Evolutionary conservation across 53 echinoderm and acorn worm genomes (phyloP), one percentile per base, ranked within the genome.

Genomic region (Henricia sp.): DNA sequence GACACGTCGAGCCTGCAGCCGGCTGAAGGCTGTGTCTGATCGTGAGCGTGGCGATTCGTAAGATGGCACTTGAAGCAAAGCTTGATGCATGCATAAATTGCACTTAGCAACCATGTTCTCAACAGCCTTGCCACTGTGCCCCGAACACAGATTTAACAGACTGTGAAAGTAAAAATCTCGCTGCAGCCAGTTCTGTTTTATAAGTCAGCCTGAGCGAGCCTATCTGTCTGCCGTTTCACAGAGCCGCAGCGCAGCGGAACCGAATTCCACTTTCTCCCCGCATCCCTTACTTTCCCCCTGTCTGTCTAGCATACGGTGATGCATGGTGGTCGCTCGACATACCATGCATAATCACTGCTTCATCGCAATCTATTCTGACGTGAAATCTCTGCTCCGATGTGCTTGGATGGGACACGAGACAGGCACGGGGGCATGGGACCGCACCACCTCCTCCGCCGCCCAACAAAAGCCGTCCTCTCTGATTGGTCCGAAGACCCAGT

Each of bases 271-370:
- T 25, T 76, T 67, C 39, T n/a, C 39, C 23, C 16, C 4, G 67
- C 12, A 11, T 39, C 8, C 17, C 21, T 64, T 41, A 2, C 60
- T 60, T 3, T 41, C 27, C 27, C 29, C 17, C 43, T 23, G 54
- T 38, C 40, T 77, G 8, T 30, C 30, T 13, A 29, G 57, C 57
- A 42, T 64, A 50, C 44, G 43, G 46, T 59, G 59, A 21, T 70
- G 70, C 46, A 21, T 28, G 70, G 57, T 63, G 65, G 64, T 35
- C 63, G 46, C 48, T 29, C 29, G 80, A 62, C 48, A 63, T 46
- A 63, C 56, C 50, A 80, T 63, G 80, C 64, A 50, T 64, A 80
- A 80, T 80, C 80, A 80, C 63, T 48, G 80, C 80, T 64, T 57
- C 64, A 43, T 80, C 42, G 48, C 63, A 46, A 60, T 62, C 46